Percentiles rank a stretch among this genome's conserved stretches.
These are phyloP conservation scores for Heterohyrax brucei DNA, from an alignment of 2,797 vertebrate species.

Conservation along the genomic window DNA sequence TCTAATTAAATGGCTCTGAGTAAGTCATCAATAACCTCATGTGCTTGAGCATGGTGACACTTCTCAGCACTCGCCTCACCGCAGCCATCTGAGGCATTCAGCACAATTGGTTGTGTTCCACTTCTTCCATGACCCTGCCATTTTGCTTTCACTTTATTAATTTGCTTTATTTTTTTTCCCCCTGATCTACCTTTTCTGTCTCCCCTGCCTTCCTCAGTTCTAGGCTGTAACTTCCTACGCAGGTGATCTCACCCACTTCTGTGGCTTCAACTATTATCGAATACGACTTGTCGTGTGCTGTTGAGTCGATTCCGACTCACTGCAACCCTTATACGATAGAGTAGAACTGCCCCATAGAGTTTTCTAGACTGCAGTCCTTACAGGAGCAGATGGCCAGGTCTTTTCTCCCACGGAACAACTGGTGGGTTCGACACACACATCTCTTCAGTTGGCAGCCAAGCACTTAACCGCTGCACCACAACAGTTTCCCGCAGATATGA, in stretches of 20 bases:
- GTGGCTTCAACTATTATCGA: not conserved
- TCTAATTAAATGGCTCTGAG: not conserved
- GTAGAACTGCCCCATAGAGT: too few species aligned
- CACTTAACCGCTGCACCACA: not conserved
- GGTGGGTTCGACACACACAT: too few species aligned
- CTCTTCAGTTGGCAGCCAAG: not conserved
- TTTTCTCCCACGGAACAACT: too few species aligned
- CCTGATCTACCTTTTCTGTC: not conserved
- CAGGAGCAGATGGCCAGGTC: too few species aligned
- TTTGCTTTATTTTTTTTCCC: not conserved
- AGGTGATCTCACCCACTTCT: not conserved
- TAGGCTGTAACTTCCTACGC: not conserved
- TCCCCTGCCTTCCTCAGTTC: not conserved
- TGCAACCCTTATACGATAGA: too few species aligned
- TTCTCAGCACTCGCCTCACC: not conserved
- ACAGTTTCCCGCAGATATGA: not conserved
- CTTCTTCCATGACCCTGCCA: not conserved
- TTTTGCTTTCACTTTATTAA: not conserved
- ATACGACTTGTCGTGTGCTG: too few species aligned
- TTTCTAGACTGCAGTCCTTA: too few species aligned
- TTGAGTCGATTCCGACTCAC: too few species aligned
- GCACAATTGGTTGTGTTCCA: not conserved
- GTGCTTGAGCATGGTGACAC: not conserved
- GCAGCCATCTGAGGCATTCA: not conserved
- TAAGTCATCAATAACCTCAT: not conserved